Evolutionary conservation across 2,113 vertebrate genomes (phyloP).

Genomic region (Australoheros scitulus): DNA sequence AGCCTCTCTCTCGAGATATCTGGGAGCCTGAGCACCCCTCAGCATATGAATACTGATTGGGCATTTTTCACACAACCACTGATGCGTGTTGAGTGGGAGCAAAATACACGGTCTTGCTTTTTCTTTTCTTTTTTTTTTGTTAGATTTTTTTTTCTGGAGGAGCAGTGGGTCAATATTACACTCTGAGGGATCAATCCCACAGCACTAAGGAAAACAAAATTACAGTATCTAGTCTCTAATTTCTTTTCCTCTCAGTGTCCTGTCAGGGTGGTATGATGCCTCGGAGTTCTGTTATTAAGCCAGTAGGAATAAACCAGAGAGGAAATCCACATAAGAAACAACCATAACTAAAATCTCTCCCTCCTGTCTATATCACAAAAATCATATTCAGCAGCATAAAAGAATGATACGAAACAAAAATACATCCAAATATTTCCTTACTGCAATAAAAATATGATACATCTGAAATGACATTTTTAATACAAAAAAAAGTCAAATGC

Average conservation of each 20-base stretch:
- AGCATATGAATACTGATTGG: slow-evolving; percentile 79
- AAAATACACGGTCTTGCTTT: slow-evolving; percentile 35
- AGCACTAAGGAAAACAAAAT: slow-evolving; percentile 41
- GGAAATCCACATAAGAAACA: background rate
- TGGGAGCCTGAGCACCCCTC: slow-evolving; percentile 61
- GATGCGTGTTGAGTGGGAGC: slow-evolving; percentile 53
- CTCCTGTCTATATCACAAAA: background rate
- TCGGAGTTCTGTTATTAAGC: background rate
- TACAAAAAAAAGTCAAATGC: background rate
- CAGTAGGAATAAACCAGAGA: fast-evolving
- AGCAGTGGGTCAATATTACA: slow-evolving; percentile 44
- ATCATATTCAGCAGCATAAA: background rate
- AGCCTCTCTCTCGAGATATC: slow-evolving; percentile 67
- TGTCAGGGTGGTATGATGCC: background rate
- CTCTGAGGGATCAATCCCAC: slow-evolving; percentile 16
- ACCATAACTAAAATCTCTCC: background rate
- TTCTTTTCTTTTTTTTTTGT: slow-evolving; percentile 17
- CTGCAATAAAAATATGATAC: background rate
- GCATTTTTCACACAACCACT: slow-evolving; percentile 66
- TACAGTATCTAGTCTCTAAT: background rate
- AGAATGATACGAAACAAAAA: background rate
- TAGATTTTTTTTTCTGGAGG: slow-evolving; percentile 2
- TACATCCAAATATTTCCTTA: background rate
- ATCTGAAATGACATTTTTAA: no score
- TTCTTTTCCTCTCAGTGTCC: background rate